These are phyloP conservation scores for Medauroidea extradentata DNA, from an alignment of 1,140 invertebrate genomes.

Conservation along the genomic window DNA sequence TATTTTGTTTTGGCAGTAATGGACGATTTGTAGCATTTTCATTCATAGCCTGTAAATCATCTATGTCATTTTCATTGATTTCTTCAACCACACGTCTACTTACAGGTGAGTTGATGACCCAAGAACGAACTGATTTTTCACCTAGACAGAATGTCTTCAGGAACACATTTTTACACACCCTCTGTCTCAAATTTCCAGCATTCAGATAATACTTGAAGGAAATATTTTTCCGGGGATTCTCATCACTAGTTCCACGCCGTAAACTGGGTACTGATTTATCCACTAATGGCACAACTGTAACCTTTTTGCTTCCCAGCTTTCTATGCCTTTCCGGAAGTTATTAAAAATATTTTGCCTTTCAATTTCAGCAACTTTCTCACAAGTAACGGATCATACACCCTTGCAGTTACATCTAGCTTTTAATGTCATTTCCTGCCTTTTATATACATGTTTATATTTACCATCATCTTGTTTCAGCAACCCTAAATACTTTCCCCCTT, in stretches of 20 bases:
- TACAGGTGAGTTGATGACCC: conserved; percentile 2
- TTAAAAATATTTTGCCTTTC: conserved; percentile 12
- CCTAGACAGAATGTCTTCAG: conserved; percentile 13
- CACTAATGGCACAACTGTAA: conserved; percentile 10
- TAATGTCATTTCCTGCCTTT: conserved; percentile 12
- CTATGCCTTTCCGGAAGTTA: conserved; percentile 13
- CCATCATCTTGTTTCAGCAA: conserved; percentile 10
- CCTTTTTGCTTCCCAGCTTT: conserved; percentile 13
- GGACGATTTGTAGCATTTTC: background rate
- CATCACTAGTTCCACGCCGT: conserved; percentile 6
- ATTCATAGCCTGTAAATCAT: background rate
- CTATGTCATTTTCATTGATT: background rate
- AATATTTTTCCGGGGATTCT: conserved; percentile 12
- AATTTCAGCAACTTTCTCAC: conserved; percentile 8
- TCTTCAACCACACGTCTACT: background rate
- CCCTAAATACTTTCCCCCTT: conserved; percentile 20
- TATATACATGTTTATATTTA: conserved; percentile 9
- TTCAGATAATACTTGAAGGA: conserved; percentile 13
- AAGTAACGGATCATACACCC: conserved; percentile 6
- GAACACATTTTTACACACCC: conserved; percentile 14
- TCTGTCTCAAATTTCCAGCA: conserved; percentile 5
- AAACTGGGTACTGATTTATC: conserved; percentile 14
- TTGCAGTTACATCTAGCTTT: conserved; percentile 14
- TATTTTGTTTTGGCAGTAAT: background rate
- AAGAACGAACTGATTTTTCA: conserved; percentile 14